Evolutionary conservation across 2,113 vertebrate species (phyloP).

Genomic region (Limnothrissa miodon): DNA sequence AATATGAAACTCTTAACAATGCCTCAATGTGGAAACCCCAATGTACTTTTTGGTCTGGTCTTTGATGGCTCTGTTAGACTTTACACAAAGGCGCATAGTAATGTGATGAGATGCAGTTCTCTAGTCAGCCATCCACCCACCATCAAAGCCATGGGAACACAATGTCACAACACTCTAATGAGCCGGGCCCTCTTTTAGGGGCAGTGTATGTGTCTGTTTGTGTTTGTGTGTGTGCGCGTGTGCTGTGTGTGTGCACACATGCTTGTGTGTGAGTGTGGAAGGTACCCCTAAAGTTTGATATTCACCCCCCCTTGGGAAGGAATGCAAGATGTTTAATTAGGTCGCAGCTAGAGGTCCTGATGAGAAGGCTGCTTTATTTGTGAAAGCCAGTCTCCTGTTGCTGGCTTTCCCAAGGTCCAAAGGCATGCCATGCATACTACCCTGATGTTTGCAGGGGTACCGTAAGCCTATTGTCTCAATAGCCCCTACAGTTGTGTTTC

Average conservation of each 20-base stretch:
- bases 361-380: constrained; percentile 73
- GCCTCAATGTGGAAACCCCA: constrained; percentile 47
- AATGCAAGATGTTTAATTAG: constrained; percentile 86
- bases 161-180: constrained; percentile 38
- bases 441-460: background rate
- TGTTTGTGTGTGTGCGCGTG: too few species aligned
- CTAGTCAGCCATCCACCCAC: constrained; percentile 34
- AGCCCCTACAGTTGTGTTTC: background rate
- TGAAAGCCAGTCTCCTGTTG: constrained; percentile 50
- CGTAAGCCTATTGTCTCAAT: background rate
- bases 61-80: constrained; percentile 41
- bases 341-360: constrained; percentile 52
- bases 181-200: background rate
- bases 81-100: constrained; percentile 49
- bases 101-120: constrained; percentile 46
- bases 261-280: too few species aligned
- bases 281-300: constrained; percentile 14
- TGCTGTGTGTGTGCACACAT: too few species aligned
- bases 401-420: constrained; percentile 70
- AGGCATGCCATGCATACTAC: constrained; percentile 63
- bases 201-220: too few species aligned
- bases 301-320: constrained; percentile 58
- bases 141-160: constrained; percentile 54
- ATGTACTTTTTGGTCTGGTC: constrained; percentile 34
- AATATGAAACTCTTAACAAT: constrained; percentile 54